Conservation (phyloP, 2,113 vertebrate genomes). For the Alligator mississippiensis region DNA sequence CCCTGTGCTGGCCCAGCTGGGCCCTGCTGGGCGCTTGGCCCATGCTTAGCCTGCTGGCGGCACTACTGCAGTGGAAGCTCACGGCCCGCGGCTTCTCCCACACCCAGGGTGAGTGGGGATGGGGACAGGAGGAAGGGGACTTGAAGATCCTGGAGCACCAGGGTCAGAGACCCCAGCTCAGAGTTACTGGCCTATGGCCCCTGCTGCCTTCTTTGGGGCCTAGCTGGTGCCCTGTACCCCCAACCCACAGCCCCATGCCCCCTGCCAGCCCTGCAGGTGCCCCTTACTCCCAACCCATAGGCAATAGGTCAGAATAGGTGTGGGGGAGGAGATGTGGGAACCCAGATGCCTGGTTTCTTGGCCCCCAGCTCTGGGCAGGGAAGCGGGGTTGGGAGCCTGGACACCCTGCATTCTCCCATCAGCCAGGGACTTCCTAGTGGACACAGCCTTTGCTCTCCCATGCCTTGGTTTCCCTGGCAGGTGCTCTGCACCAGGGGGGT, state of each 20-base stretch:
- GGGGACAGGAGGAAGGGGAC: no score
- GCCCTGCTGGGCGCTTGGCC: conserved; percentile 89
- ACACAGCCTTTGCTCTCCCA: background rate
- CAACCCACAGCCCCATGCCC: no score
- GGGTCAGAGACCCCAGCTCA: no score
- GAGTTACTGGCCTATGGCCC: no score
- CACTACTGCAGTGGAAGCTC: conserved; percentile 89
- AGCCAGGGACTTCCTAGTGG: background rate
- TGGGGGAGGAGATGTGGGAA: background rate
- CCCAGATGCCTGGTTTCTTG: background rate
- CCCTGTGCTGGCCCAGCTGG: conserved; percentile 92
- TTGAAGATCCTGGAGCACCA: no score
- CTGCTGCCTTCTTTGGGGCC: no score
- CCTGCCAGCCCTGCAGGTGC: no score
- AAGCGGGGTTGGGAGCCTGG: background rate
- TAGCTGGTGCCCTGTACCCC: no score
- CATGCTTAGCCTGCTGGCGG: conserved; percentile 82
- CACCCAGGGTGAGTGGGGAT: conserved; percentile 80
- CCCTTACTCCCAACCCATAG: no score
- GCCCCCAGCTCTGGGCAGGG: no score
- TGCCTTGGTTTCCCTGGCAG: background rate
- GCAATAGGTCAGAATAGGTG: background rate
- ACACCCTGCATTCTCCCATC: background rate
- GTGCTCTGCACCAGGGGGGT: no score
- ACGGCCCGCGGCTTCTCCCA: conserved; percentile 84